Percentiles rank a stretch among this genome's conserved stretches.
phyloP scores from a whole-genome alignment of 2,113 vertebrate genomes.

The Emydocephalus ijimae region DNA sequence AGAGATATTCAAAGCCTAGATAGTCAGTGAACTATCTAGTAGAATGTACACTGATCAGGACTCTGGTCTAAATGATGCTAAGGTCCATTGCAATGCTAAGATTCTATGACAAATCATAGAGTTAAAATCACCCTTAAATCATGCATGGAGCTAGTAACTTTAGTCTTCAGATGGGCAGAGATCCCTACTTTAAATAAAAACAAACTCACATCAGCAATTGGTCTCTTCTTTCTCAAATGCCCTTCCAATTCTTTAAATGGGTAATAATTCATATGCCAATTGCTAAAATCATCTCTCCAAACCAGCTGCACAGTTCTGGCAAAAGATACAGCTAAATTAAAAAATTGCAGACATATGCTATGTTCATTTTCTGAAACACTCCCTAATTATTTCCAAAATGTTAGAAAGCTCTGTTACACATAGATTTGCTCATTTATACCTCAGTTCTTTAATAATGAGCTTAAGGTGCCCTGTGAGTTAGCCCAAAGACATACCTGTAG shows the following conservation, averaged over 20 bases:
- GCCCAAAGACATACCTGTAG: slow-evolving; percentile 74
- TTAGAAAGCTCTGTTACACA: background rate
- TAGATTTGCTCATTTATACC: background rate
- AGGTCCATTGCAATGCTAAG: background rate
- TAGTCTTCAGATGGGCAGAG: background rate
- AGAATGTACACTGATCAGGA: background rate
- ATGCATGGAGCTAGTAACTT: background rate
- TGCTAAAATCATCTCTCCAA: background rate
- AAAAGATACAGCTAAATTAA: background rate
- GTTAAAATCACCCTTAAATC: background rate
- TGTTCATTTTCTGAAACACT: background rate
- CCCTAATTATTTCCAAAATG: background rate
- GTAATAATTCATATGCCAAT: background rate
- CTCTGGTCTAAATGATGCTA: background rate
- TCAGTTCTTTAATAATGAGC: background rate
- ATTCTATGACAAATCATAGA: background rate
- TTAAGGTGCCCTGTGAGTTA: background rate
- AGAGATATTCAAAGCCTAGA: background rate
- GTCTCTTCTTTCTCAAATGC: background rate
- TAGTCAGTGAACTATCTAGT: background rate
- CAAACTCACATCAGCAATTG: background rate
- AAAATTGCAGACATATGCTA: background rate
- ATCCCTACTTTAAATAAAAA: background rate
- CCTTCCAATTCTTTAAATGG: background rate
- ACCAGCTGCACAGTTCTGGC: background rate